Conservation (phyloP, 2,113 vertebrate species). For the Salvelinus sp. region DNA sequence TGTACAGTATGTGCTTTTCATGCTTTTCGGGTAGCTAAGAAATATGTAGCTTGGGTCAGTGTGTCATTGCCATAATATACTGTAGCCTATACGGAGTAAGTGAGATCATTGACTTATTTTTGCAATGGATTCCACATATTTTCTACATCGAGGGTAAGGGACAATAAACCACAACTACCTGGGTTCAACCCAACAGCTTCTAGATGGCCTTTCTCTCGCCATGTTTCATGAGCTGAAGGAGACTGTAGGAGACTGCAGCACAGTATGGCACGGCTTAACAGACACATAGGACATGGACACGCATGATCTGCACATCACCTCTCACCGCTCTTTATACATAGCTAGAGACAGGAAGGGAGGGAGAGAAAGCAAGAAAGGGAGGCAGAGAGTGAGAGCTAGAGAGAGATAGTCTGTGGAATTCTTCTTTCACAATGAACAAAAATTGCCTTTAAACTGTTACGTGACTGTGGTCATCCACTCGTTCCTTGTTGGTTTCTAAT, state of each 20-base stretch:
- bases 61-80: neutral
- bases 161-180: conserved; percentile 8
- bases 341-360: neutral
- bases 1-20: too few species aligned
- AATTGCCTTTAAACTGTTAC: neutral
- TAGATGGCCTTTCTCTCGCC: neutral
- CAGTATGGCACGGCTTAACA: neutral
- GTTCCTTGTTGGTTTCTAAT: too few species aligned
- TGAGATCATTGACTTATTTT: neutral
- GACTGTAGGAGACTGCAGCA: neutral
- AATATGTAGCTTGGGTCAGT: too few species aligned
- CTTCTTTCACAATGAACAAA: neutral
- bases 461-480: neutral
- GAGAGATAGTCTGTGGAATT: neutral
- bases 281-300: neutral
- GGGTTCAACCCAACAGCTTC: neutral
- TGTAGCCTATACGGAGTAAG: neutral
- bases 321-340: neutral
- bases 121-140: neutral
- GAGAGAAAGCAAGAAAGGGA: neutral
- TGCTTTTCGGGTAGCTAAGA: too few species aligned
- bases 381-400: neutral
- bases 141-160: neutral
- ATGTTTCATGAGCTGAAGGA: conserved; percentile 4
- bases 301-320: neutral